These are phyloP conservation scores for Labia minor DNA, from an alignment of 2,888 invertebrate species.

Conservation along the genomic window DNA sequence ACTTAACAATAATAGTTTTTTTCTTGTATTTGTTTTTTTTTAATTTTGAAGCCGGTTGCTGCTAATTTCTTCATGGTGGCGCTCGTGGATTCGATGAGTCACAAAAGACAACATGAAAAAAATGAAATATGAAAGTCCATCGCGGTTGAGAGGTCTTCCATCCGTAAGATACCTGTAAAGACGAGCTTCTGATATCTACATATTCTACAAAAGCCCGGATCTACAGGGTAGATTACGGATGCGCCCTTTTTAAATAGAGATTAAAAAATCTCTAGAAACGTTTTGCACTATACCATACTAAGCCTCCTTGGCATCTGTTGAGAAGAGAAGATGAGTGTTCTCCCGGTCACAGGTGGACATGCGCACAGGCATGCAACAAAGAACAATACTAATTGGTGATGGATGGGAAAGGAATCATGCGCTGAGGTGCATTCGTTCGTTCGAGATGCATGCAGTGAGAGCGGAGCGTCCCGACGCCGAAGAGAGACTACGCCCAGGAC, in stretches of 20 bases:
- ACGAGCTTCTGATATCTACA: conserved; percentile 90
- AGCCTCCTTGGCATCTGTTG: conserved; percentile 16
- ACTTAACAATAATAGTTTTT: neutral
- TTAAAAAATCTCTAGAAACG: conserved; percentile 24
- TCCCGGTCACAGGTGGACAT: conserved; percentile 1
- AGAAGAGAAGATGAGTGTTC: neutral
- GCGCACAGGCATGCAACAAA: neutral
- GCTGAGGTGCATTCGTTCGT: neutral
- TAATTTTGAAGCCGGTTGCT: too few species aligned
- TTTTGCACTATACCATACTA: conserved; percentile 13
- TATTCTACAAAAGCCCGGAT: conserved; percentile 96
- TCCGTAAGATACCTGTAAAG: conserved; percentile 99
- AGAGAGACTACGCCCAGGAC: conserved; percentile 1
- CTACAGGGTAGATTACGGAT: conserved; percentile 99
- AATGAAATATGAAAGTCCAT: neutral
- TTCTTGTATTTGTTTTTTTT: too few species aligned
- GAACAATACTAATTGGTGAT: neutral
- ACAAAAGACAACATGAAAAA: neutral
- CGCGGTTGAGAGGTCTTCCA: conserved; percentile 67
- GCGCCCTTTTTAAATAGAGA: conserved; percentile 44
- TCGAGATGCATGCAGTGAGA: neutral
- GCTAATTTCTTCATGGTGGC: neutral
- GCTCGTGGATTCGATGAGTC: neutral
- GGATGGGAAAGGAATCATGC: neutral
- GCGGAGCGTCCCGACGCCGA: neutral